Conservation (phyloP, 2,113 vertebrate genomes). For the Gambusia affinis region DNA sequence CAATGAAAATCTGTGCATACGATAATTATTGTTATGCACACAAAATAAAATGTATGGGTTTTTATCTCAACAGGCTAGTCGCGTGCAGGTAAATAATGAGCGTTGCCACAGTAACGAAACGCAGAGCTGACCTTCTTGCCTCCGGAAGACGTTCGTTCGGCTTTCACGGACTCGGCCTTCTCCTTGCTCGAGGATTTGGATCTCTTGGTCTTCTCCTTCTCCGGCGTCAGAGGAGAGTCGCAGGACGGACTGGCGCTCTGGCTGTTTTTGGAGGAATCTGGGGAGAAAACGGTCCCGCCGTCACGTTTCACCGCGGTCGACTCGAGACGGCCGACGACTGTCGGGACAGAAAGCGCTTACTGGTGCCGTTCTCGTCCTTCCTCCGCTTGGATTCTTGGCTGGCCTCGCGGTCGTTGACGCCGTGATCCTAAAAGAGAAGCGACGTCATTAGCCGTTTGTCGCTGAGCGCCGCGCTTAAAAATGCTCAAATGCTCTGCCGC, state of each 20-base stretch:
- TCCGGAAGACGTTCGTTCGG: conserved; percentile 91
- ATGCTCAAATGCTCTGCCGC: too few relatives aligned
- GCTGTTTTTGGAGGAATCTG: conserved; percentile 92
- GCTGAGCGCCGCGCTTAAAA: too few relatives aligned
- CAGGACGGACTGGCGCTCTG: conserved; percentile 94
- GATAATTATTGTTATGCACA: too few relatives aligned
- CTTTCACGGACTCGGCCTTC: conserved; percentile 91
- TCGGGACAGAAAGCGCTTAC: conserved; percentile 69
- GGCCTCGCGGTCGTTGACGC: conserved; percentile 85
- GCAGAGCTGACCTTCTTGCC: conserved; percentile 87
- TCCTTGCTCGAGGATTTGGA: conserved; percentile 97
- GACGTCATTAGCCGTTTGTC: too few relatives aligned
- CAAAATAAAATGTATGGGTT: too few relatives aligned
- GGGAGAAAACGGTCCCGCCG: not conserved
- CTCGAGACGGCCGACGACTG: not conserved
- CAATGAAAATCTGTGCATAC: too few relatives aligned
- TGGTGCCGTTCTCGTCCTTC: conserved; percentile 94
- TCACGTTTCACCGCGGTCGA: not conserved
- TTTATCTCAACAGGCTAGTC: too few relatives aligned
- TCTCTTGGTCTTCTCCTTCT: conserved; percentile 93
- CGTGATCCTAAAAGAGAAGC: conserved; percentile 82
- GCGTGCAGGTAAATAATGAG: too few relatives aligned
- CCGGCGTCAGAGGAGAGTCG: conserved; percentile 90
- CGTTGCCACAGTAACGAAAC: not conserved
- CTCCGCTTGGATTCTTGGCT: conserved; percentile 89